Percentiles rank a stretch among this genome's conserved stretches.
phyloP scores from a whole-genome alignment of 2,113 vertebrate species.

The Gavia stellata region DNA sequence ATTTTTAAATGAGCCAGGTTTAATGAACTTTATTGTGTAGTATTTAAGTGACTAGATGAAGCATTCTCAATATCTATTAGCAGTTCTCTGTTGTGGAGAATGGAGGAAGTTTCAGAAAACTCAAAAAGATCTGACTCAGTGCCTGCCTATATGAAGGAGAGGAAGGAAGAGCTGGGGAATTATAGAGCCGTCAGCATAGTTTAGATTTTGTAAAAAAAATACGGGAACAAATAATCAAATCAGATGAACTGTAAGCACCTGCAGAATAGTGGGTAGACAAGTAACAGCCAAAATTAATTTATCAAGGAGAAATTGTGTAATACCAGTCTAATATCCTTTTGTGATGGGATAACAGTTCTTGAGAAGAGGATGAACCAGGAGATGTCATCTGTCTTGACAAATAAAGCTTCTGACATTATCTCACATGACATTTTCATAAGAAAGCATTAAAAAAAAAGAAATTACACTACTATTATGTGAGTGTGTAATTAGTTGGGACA shows the following conservation, averaged over 20 bases:
- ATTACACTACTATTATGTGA: background rate
- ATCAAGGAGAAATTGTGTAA: background rate
- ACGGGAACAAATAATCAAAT: slow-evolving; percentile 23
- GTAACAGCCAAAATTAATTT: background rate
- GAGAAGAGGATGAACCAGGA: background rate
- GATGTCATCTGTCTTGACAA: background rate
- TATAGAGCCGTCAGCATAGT: background rate
- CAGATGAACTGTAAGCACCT: background rate
- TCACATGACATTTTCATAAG: background rate
- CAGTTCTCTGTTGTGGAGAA: background rate
- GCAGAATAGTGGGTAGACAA: background rate
- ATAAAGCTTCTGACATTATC: background rate
- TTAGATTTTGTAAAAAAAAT: background rate
- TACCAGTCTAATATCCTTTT: background rate
- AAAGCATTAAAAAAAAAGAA: background rate
- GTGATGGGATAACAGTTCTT: background rate
- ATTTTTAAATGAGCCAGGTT: background rate
- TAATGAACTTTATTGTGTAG: background rate
- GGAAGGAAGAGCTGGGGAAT: background rate
- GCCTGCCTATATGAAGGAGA: background rate
- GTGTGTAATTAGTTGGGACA: background rate
- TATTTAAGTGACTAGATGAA: background rate
- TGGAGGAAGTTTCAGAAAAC: background rate
- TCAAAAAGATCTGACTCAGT: background rate
- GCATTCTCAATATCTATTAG: background rate